Evolutionary conservation across 2,888 invertebrate genomes (phyloP), one percentile per base, ranked within the genome.

Genomic region (Drosophila algonquin): DNA sequence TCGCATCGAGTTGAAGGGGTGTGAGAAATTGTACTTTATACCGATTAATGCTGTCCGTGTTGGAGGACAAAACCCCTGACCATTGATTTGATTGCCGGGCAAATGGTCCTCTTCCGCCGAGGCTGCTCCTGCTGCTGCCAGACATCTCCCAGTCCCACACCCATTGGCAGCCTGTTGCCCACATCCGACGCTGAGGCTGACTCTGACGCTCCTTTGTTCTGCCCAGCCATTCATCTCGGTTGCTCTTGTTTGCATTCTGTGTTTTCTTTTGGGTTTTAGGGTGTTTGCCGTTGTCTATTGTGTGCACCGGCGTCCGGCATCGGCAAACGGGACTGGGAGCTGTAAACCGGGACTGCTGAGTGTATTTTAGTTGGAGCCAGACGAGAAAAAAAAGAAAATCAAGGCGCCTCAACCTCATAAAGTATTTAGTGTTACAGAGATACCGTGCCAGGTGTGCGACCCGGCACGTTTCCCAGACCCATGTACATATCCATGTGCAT

Each of bases 101-200:
- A 55, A 77, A 64, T 50, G 64, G 54, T 50, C 27, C 18, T n/a
- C 47, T 44, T 45, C 24, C 52, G 57, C 27, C 18, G 30, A 24
- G 44, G 40, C 62, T 21, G 24, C 21, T 35, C 47, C 35, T 4
- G 10, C 50, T 32, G 12, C 9, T 45, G 45, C 9, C 24, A 12
- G 27, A 44, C 47, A 40, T 35, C 35, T n/a, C 30, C 24, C 14
- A 10, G 10, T 40, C 44, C n/a, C 40, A 12, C 30, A 30, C 44
- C 44, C 52, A 69, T 63, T 55, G 57, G 51, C 79, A 73, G 76
- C 80, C 73, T 82, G 65, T 81, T 79, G 79, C 61, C 68, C 62
- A 61, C n/a, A 53, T 48, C 60, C 30, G 72, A 45, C 54, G 44
- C 64, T 16, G 16, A 24, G 5, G 4, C 30, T 30, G 30, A 30